Base-by-base conservation (phyloP, 2,113 vertebrate genomes). In the Cyprinodon brontotheroides region DNA sequence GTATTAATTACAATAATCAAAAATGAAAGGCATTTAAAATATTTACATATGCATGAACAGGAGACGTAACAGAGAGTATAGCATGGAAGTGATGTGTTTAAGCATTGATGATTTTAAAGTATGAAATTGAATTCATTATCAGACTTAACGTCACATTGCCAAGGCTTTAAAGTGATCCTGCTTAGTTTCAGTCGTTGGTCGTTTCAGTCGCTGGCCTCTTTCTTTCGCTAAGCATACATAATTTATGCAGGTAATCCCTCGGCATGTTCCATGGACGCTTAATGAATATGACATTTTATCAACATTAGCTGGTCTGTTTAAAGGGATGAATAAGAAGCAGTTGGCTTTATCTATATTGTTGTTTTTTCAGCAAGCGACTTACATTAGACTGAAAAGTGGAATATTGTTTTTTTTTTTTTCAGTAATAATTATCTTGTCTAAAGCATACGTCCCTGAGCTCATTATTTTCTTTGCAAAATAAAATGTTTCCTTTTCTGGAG, bases 251-350 rank as follows among this genome's bases (percentile, higher is more conserved):
- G 86, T 87, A 87, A 90, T 91, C 86, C 86, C 79, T 75, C 47
- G 82, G 81, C 61, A 64, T 83, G 65, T 84, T 85, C 65, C 73
- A 75, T 73, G 65, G 75, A 71, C 78, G 75, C 74, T 82, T 78
- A 88, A 91, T 92, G 87, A 93, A 92, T 91, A 86, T 85, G 67
- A 91, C 92, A 91, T 93, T 29, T 78, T 78, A 87, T 89, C 82
- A 70, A 60, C 13, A 60, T 63, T 87, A 82, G 89, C 82, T 75
- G 82, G 50, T 78, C 75, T 84, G 75, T 86, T 29, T 90, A 67
- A 78, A 83, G 74, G 74, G 65, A 77, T 76, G 10, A 77, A 72
- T 68, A 81, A 85, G 81, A 76, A 71, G 45, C 82, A 67, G 73
- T 39, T 57, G 61, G 68, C 11, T 7, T 48, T 57, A 72, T 77